These are phyloP conservation scores for Elanoides forficatus DNA, from an alignment of 2,113 vertebrate species.

Conservation along the genomic window DNA sequence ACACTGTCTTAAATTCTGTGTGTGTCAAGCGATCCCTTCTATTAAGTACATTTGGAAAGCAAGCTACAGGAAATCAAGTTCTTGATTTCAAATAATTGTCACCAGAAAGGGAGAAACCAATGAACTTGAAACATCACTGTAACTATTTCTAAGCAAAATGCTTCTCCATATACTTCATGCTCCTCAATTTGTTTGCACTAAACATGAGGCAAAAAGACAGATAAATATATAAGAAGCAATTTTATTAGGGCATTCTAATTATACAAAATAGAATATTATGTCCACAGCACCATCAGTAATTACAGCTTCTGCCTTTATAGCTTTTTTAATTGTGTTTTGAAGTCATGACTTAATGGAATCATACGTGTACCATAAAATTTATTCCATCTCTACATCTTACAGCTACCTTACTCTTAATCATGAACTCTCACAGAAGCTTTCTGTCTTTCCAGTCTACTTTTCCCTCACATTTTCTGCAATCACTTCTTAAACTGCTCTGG, in stretches of 20 bases:
- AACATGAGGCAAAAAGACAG: not conserved
- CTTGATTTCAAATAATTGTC: not conserved
- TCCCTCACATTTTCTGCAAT: not conserved
- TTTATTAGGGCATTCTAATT: not conserved
- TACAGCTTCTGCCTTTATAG: not conserved
- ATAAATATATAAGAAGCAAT: not conserved
- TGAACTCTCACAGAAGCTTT: not conserved
- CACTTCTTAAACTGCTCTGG: not conserved
- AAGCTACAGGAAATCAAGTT: not conserved
- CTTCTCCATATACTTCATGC: not conserved
- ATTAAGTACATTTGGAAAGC: not conserved
- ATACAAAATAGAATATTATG: not conserved
- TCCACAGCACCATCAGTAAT: not conserved
- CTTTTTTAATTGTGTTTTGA: not conserved
- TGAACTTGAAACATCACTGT: not conserved
- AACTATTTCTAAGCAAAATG: not conserved
- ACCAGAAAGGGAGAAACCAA: accelerated
- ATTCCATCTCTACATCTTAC: not conserved
- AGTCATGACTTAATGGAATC: not conserved
- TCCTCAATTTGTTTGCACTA: not conserved
- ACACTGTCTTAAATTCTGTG: not conserved
- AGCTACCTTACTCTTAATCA: not conserved
- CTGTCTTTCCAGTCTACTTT: not conserved
- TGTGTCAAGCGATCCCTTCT: not conserved
- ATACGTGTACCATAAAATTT: not conserved